Conservation (phyloP, 2,113 vertebrate species). For the Aptenodytes patagonicus region DNA sequence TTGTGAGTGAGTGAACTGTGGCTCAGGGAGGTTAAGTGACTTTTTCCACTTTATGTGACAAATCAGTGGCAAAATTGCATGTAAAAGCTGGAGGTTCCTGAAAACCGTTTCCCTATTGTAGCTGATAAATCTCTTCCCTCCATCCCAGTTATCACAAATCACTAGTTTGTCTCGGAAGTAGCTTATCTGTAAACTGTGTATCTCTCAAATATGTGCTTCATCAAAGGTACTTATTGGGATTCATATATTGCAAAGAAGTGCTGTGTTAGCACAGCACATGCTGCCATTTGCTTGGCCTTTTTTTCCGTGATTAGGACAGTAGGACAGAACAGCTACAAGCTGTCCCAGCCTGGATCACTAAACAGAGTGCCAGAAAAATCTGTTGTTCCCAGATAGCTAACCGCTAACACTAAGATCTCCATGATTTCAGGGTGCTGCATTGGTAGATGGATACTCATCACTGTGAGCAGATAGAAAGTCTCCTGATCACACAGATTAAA, state of each 20-base stretch:
- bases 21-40: background rate
- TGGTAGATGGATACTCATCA: slow-evolving; percentile 29
- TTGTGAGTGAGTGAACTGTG: background rate
- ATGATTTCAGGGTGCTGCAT: slow-evolving; percentile 70
- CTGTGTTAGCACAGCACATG: background rate
- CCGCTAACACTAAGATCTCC: slow-evolving; percentile 3
- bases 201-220: background rate
- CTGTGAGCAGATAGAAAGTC: background rate
- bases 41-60: background rate
- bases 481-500: background rate
- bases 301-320: background rate
- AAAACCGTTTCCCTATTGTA: background rate
- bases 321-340: background rate
- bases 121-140: background rate
- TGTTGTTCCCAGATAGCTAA: slow-evolving; percentile 78
- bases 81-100: background rate
- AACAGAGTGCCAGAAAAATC: slow-evolving; percentile 72
- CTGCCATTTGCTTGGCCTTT: background rate
- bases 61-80: background rate
- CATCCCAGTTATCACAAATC: background rate
- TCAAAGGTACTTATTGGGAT: background rate
- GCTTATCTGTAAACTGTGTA: background rate
- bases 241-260: background rate
- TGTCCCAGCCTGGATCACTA: background rate
- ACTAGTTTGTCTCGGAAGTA: background rate